Evolutionary conservation across 1,140 invertebrate species (phyloP), one percentile per base, ranked within the genome.

Genomic region (Ganaspis sp.): DNA sequence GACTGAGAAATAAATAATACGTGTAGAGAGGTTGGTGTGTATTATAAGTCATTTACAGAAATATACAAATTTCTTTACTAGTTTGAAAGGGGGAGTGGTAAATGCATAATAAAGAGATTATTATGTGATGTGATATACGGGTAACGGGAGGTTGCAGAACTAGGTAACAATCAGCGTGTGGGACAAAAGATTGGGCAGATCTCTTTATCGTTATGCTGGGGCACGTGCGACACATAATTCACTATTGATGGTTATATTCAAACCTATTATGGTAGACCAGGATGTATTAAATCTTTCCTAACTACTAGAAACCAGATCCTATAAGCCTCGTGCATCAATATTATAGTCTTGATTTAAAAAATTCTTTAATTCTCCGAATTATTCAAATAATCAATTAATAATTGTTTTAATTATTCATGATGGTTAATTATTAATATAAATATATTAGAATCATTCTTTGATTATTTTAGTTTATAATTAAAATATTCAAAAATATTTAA

Each of bases 161-260:
- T 64, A 64, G 58, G 23, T 64, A 64, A 64, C 58, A 64, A 64
- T 64, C 23, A 29, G 12, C 6, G 75, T 71, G 53, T 45, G 73
- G 80, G 79, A 87, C 85, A 87, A 85, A 85, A 83, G 82, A 58
- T 23, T 54, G n/a, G 76, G n/a, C 19, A 82, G 82, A 87, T 85
- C 84, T 88, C 85, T 89, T 86, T 87, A 87, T 87, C 86, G 79
- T 83, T 83, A 83, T 83, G 77, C 58, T 78, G 42, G 40, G 81
- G 38, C 89, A 89, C 87, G 88, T 89, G 87, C 73, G 76, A 73
- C 42, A 83, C 84, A 89, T 89, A 88, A 88, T 89, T 89, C 84
- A 86, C 85, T 83, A 80, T 83, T 87, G 83, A 90, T 88, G 83
- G 83, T 84, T 86, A 82, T 85, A 64, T 29, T 29, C 23, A n/a